A percentile compares a stretch with the other conserved stretches of the same genome.
phyloP scores from a whole-genome alignment of 2,888 invertebrate species.

The Lepidocyrtoides sp. region DNA sequence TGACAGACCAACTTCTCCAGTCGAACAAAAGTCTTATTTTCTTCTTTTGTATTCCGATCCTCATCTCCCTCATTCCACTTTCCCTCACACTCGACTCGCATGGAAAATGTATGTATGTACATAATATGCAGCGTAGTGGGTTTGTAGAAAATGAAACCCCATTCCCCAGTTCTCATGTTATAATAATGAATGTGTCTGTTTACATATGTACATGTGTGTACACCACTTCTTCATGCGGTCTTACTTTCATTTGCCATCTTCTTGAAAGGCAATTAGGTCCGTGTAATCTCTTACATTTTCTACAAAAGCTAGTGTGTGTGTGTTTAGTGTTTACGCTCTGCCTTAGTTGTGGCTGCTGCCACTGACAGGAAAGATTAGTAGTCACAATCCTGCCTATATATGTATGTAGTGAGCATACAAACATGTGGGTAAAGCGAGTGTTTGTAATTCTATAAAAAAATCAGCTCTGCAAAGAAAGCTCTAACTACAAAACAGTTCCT shows the following conservation, averaged over 20 bases:
- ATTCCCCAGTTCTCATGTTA: conserved; percentile 49
- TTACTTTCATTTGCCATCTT: conserved; percentile 68
- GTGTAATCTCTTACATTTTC: conserved; percentile 73
- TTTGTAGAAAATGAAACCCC: conserved; percentile 22
- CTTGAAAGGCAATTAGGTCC: conserved; percentile 81
- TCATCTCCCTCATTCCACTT: background rate
- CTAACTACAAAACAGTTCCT: background rate
- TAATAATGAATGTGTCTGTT: conserved; percentile 58
- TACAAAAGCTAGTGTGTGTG: background rate
- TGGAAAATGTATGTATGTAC: no score
- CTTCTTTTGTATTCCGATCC: conserved; percentile 3
- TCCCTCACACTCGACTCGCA: background rate
- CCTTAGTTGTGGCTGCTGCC: conserved; percentile 51
- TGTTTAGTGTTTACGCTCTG: background rate
- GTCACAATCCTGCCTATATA: background rate
- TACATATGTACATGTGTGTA: conserved; percentile 56
- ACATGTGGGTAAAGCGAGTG: no score
- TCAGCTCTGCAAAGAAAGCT: conserved; percentile 13
- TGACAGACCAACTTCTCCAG: conserved; percentile 16
- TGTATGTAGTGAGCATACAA: background rate
- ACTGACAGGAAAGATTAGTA: conserved; percentile 75
- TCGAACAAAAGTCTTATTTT: background rate
- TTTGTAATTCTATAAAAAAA: no score
- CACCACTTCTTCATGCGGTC: conserved; percentile 56
- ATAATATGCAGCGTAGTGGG: background rate